Evolutionary conservation across 2,888 invertebrate species (phyloP).

Genomic region (Endotricha flammealis): DNA sequence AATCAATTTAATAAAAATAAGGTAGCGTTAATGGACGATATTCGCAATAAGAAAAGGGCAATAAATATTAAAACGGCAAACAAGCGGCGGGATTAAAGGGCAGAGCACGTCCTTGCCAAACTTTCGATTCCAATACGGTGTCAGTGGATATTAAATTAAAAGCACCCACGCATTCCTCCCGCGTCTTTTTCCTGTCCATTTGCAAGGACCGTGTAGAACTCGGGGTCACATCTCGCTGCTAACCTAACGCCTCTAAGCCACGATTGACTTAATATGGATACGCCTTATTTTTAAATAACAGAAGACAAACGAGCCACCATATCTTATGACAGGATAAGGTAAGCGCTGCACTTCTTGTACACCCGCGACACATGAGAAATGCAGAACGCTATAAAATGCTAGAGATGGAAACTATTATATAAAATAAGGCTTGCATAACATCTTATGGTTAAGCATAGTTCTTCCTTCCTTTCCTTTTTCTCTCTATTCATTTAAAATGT

Average conservation of each 20-base stretch:
- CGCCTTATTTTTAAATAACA: conserved; percentile 20
- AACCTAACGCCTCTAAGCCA: conserved; percentile 43
- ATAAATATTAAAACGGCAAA: conserved; percentile 59
- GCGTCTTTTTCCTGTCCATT: conserved; percentile 79
- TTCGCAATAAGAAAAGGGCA: conserved; percentile 35
- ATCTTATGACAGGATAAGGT: too few species aligned
- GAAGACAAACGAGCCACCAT: too few species aligned
- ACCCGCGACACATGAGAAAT: too few species aligned
- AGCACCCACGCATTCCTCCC: conserved; percentile 74
- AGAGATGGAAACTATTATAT: too few species aligned
- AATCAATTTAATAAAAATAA: not conserved
- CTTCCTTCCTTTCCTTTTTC: too few species aligned
- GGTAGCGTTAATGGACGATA: conserved; percentile 40
- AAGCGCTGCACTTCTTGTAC: too few species aligned
- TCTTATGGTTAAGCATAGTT: too few species aligned
- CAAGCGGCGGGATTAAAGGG: conserved; percentile 52
- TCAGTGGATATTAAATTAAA: conserved; percentile 78
- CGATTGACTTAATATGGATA: conserved; percentile 43
- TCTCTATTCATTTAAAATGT: too few species aligned
- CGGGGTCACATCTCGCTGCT: conserved; percentile 67
- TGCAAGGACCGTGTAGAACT: conserved; percentile 72
- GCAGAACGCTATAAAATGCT: too few species aligned
- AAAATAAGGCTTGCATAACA: too few species aligned
- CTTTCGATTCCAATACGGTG: conserved; percentile 76
- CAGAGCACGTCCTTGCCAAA: conserved; percentile 66